phyloP scores from a whole-genome alignment of 1,140 invertebrate species.

The Charaxes varanes region DNA sequence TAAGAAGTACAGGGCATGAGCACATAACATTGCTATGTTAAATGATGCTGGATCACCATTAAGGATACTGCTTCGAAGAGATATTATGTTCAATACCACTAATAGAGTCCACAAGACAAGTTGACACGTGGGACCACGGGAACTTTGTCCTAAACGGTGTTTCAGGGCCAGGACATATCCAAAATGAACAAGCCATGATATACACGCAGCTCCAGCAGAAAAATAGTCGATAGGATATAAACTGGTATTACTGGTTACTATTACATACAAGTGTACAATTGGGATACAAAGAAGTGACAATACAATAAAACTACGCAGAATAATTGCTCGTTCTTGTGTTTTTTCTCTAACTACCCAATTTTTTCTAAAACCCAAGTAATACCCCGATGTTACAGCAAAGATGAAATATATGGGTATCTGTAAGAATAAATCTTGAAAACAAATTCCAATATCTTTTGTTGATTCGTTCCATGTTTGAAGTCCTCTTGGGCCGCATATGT shows the following conservation, averaged over 20 bases:
- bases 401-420: conserved; percentile 82
- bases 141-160: conserved; percentile 77
- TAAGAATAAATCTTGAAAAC: conserved; percentile 86
- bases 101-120: conserved; percentile 79
- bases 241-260: conserved; percentile 62
- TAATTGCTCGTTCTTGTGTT: conserved; percentile 76
- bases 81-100: conserved; percentile 77
- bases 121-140: conserved; percentile 81
- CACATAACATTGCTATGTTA: conserved; percentile 71
- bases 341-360: conserved; percentile 74
- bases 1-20: conserved; percentile 76
- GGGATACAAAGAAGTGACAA: conserved; percentile 78
- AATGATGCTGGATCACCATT: conserved; percentile 53
- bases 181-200: conserved; percentile 88
- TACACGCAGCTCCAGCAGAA: conserved; percentile 77
- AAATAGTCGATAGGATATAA: conserved; percentile 81
- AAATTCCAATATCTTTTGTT: conserved; percentile 84
- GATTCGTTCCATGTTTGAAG: conserved; percentile 78
- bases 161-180: conserved; percentile 82
- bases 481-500: conserved; percentile 81
- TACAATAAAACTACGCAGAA: conserved; percentile 77
- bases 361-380: conserved; percentile 81
- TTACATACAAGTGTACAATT: conserved; percentile 78
- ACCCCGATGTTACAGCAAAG: conserved; percentile 83
- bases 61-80: conserved; percentile 69